Percentiles rank a stretch among this genome's conserved stretches.
Evolutionary conservation across 2,113 vertebrate genomes (phyloP).

Genomic region (Tupaia tana): DNA sequence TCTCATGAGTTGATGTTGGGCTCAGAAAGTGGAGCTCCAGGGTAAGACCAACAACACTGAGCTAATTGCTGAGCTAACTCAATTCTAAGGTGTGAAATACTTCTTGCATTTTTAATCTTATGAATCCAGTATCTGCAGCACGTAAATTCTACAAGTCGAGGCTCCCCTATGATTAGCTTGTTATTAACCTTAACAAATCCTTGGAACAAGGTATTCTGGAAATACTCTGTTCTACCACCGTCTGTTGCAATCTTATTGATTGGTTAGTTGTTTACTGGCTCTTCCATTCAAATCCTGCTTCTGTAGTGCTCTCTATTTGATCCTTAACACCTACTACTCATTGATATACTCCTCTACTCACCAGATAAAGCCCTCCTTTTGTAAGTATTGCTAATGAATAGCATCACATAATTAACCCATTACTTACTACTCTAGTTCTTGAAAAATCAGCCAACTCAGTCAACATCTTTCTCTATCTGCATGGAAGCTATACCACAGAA

Average conservation of each 20-base stretch:
- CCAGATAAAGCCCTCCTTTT: neutral
- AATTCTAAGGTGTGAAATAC: neutral
- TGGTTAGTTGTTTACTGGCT: neutral
- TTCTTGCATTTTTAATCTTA: neutral
- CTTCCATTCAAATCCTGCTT: neutral
- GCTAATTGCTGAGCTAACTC: neutral
- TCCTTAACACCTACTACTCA: neutral
- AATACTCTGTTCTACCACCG: neutral
- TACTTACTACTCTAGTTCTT: neutral
- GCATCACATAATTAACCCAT: neutral
- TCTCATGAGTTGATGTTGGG: neutral
- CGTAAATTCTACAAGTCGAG: neutral
- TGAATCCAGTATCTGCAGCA: neutral
- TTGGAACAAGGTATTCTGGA: neutral
- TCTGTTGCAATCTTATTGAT: neutral
- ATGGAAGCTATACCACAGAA: neutral
- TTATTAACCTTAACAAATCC: neutral
- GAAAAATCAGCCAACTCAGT: neutral
- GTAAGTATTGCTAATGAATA: neutral
- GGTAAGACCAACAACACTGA: neutral
- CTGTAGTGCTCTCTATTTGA: neutral
- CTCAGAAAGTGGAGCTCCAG: neutral
- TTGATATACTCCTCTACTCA: neutral
- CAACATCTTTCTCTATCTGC: neutral
- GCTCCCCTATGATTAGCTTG: neutral